Evolutionary conservation across 1,140 invertebrate genomes (phyloP).

Genomic region (Drosophila funebris): DNA sequence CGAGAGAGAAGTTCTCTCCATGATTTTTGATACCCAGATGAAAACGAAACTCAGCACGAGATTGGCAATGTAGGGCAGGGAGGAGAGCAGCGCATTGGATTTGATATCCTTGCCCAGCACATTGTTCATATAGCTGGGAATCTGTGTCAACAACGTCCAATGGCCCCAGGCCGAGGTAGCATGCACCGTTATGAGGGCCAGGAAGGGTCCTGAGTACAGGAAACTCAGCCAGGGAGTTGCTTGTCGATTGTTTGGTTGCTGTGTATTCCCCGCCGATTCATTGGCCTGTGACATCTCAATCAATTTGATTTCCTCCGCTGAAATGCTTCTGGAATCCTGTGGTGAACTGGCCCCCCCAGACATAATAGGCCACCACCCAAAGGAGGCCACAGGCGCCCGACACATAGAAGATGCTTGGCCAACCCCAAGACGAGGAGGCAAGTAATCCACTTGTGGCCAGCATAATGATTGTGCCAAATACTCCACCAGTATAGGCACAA

Average conservation of each 20-base stretch:
- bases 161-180: conserved; percentile 94
- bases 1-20: conserved; percentile 3
- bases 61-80: conserved; percentile 91
- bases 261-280: background rate
- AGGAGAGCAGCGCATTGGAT: conserved; percentile 88
- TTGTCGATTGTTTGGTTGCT: conserved; percentile 11
- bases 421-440: conserved; percentile 87
- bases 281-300: conserved; percentile 32
- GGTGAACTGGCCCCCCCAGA: conserved; percentile 89
- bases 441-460: conserved; percentile 86
- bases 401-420: conserved; percentile 91
- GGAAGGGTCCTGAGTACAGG: conserved; percentile 90
- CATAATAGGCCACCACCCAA: conserved; percentile 84
- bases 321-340: conserved; percentile 85
- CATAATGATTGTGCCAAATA: conserved; percentile 89
- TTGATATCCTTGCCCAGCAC: conserved; percentile 91
- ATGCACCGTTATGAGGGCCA: conserved; percentile 86
- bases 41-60: conserved; percentile 86
- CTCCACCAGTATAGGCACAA: conserved; percentile 86
- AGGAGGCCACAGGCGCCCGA: conserved; percentile 86
- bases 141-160: conserved; percentile 94
- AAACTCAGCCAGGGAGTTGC: conserved; percentile 89
- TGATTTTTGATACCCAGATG: conserved; percentile 25
- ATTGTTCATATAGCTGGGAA: conserved; percentile 94
- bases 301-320: conserved; percentile 62